These are phyloP conservation scores for Congeria kusceri DNA, from an alignment of 2,888 invertebrate genomes.

Conservation along the genomic window DNA sequence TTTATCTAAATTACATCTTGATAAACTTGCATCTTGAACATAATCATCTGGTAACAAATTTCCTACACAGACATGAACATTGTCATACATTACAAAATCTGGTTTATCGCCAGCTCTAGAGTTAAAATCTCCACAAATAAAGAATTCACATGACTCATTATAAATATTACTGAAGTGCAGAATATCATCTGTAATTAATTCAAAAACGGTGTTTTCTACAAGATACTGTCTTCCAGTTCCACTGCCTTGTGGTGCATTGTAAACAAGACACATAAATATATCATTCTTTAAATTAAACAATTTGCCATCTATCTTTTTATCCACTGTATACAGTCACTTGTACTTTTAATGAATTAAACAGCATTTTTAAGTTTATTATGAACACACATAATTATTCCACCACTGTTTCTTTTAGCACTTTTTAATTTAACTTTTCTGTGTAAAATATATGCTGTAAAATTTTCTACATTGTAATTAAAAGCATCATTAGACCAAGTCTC, in stretches of 20 bases:
- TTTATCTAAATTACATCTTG: constrained; percentile 9
- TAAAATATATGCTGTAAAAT: too few relatives aligned
- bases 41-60: constrained; percentile 1
- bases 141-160: background rate
- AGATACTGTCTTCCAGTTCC: background rate
- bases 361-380: background rate
- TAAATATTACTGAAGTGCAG: background rate
- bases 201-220: background rate
- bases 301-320: constrained; percentile 4
- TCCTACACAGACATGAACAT: constrained; percentile 3
- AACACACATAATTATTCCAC: background rate
- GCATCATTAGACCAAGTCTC: too few relatives aligned
- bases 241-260: constrained; percentile 4
- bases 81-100: constrained; percentile 7
- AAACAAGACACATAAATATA: background rate
- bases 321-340: constrained; percentile 3
- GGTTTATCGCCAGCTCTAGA: background rate
- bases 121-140: background rate
- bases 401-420: too few relatives aligned
- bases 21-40: background rate
- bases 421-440: too few relatives aligned
- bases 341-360: background rate
- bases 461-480: too few relatives aligned
- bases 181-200: background rate
- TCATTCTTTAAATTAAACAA: background rate